These are phyloP conservation scores for Amazona vittata DNA, from an alignment of 2,113 vertebrate species.

Conservation along the genomic window DNA sequence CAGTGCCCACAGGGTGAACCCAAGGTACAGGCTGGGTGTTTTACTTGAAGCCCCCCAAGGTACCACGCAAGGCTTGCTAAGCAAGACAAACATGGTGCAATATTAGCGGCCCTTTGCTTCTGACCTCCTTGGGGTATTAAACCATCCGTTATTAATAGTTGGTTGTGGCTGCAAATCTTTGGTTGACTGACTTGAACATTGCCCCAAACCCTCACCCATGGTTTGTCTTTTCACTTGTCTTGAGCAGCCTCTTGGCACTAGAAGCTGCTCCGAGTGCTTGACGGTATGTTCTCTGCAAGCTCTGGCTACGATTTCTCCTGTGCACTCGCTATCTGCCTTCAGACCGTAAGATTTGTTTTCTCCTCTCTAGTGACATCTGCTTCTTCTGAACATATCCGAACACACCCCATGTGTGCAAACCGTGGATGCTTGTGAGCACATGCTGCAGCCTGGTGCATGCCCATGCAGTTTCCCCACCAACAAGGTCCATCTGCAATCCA, in stretches of 20 bases:
- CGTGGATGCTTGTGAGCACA: neutral
- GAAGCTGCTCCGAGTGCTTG: neutral
- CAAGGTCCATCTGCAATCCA: neutral
- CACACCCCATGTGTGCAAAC: fast-evolving
- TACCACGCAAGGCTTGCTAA: neutral
- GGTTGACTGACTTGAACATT: neutral
- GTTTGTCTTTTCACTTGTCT: neutral
- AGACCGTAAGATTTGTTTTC: neutral
- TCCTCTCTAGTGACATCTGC: neutral
- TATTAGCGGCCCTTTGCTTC: neutral
- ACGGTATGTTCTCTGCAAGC: neutral
- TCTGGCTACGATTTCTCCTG: neutral
- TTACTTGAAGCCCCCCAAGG: neutral
- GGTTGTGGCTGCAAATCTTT: neutral
- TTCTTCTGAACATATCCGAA: neutral
- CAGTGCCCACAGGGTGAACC: neutral
- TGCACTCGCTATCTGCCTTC: neutral
- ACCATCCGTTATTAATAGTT: neutral
- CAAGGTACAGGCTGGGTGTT: neutral
- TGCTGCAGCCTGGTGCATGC: neutral
- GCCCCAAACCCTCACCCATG: neutral
- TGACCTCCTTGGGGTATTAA: neutral
- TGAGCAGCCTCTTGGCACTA: neutral
- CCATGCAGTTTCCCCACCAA: fast-evolving
- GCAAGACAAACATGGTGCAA: neutral